Percentiles rank a stretch among this genome's conserved stretches.
phyloP scores from a whole-genome alignment of 2,888 invertebrate genomes.

The Drosophila anomalata region DNA sequence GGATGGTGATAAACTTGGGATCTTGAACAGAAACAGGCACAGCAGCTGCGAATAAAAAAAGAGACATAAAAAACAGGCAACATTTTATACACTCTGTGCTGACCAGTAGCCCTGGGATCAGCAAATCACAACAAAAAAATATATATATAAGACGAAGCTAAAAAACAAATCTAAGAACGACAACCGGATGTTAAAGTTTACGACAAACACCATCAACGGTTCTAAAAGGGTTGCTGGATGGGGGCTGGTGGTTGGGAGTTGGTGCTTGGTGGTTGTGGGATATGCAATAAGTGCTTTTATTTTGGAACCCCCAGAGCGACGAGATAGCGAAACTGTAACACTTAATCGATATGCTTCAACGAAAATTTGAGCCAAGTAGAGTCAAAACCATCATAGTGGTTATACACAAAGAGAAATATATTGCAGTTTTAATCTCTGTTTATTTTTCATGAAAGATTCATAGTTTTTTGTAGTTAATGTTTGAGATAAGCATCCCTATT shows the following conservation, averaged over 20 bases:
- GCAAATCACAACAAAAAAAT: slow-evolving; percentile 49
- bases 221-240: slow-evolving; percentile 27
- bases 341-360: slow-evolving; percentile 80
- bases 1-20: slow-evolving; percentile 61
- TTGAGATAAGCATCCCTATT: too few species aligned
- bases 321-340: slow-evolving; percentile 55
- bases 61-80: slow-evolving; percentile 56
- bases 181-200: slow-evolving; percentile 77
- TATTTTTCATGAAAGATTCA: too few species aligned
- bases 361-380: slow-evolving; percentile 71
- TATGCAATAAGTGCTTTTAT: slow-evolving; percentile 48
- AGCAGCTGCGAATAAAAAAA: slow-evolving; percentile 27
- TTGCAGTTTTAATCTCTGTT: too few species aligned
- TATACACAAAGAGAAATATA: slow-evolving; percentile 12
- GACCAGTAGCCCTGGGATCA: slow-evolving; percentile 67
- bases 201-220: slow-evolving; percentile 36
- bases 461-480: too few species aligned
- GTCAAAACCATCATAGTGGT: slow-evolving; percentile 44
- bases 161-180: slow-evolving; percentile 69
- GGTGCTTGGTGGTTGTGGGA: background rate
- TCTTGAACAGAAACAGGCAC: slow-evolving; percentile 1
- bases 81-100: slow-evolving; percentile 69
- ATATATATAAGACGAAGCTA: slow-evolving; percentile 28
- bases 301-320: slow-evolving; percentile 36
- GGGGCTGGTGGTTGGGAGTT: slow-evolving; percentile 6